phyloP scores from a whole-genome alignment of 2,888 invertebrate genomes.

The Orthosia incerta region DNA sequence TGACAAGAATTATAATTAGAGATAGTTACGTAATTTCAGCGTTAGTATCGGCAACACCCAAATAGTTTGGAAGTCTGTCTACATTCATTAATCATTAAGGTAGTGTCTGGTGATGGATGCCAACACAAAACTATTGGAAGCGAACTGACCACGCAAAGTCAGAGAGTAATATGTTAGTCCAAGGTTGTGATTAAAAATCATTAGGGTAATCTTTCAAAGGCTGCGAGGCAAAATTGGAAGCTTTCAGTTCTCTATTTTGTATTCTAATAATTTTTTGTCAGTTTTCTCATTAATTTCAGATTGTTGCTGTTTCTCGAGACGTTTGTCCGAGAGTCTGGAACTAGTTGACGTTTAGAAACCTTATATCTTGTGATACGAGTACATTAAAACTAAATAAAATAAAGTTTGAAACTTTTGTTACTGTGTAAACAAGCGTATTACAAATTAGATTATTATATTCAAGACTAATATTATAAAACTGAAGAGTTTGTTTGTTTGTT shows the following conservation, averaged over 20 bases:
- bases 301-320: neutral
- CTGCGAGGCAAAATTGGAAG: slow-evolving; percentile 2
- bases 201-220: slow-evolving; percentile 41
- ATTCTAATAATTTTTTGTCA: slow-evolving; percentile 6
- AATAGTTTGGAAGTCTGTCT: slow-evolving; percentile 58
- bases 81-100: slow-evolving; percentile 62
- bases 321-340: neutral
- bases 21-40: slow-evolving; percentile 45
- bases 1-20: slow-evolving; percentile 43
- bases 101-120: slow-evolving; percentile 52
- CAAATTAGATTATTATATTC: too few relatives aligned
- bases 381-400: too few relatives aligned
- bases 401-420: too few relatives aligned
- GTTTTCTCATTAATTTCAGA: slow-evolving; percentile 16
- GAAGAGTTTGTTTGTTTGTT: too few relatives aligned
- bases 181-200: slow-evolving; percentile 26
- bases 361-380: neutral
- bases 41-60: slow-evolving; percentile 39
- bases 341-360: slow-evolving; percentile 19
- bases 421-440: too few relatives aligned
- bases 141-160: slow-evolving; percentile 47
- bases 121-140: slow-evolving; percentile 56
- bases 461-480: too few relatives aligned
- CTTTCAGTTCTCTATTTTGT: slow-evolving; percentile 8
- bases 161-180: slow-evolving; percentile 24